Evolutionary conservation across 2,888 invertebrate species (phyloP), one percentile per base, ranked within the genome.

Genomic region (Trichopoda pennipes): DNA sequence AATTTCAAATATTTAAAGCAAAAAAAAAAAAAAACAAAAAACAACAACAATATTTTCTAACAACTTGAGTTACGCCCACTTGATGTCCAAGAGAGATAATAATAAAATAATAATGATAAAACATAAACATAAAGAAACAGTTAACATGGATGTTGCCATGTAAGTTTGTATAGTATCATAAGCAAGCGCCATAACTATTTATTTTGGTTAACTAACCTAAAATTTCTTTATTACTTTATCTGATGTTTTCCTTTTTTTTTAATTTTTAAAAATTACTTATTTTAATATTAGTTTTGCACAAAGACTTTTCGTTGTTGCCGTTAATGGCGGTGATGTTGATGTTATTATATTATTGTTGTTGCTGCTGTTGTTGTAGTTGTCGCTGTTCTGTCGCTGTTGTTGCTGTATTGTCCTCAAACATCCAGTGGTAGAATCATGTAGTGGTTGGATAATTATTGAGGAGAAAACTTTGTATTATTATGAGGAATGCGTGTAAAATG

Each of bases 141-240:
- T 78, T 78, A 78, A 78, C 69, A 74, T 78, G 68, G 38, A 51
- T 23, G 76, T 70, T 77, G n/a, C 9, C 61, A 63, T 70, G 70
- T 64, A 55, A 55, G 72, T 4, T 3, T 4, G 23, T n/a, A n/a
- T n/a, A 28, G 23, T 28, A 28, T 28, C 28, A 6, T 28, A 28
- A 28, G 28, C 66, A 68, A 82, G 82, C 82, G 82, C 82, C 82
- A 82, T 82, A 82, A 82, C 82, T 79, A 76, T 82, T 82, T 72
- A 51, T 66, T 68, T 76, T 47, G 23, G 56, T 58, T 49, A 69
- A 69, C 51, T 51, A 74, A 79, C 61, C 75, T 60, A 75, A 82
- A 82, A 79, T 76, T 58, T 82, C 61, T 77, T 77, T 77, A 77
- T 77, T 77, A 70, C 63, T 69, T 66, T 69, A 42, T 44, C 42